Conservation (phyloP, 1,140 invertebrate genomes). For the Zaprionus kolodkinae region DNA sequence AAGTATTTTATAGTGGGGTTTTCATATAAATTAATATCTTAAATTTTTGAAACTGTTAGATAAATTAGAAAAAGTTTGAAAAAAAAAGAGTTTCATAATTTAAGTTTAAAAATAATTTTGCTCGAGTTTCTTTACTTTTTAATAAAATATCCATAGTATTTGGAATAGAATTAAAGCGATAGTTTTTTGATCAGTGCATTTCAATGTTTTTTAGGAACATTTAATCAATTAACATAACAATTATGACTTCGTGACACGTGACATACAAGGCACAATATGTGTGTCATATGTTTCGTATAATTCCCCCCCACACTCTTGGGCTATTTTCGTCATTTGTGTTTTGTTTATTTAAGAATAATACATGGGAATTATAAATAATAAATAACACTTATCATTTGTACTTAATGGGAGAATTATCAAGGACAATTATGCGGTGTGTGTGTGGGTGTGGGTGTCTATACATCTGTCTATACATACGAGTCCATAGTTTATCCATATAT, state of each 20-base stretch:
- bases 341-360: conserved; percentile 27
- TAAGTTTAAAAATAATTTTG: no score
- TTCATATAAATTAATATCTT: background rate
- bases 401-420: conserved; percentile 21
- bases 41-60: background rate
- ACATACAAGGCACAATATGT: background rate
- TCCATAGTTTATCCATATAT: background rate
- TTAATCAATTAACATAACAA: conserved; percentile 30
- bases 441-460: background rate
- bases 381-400: conserved; percentile 26
- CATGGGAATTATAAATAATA: conserved; percentile 41
- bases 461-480: conserved; percentile 1
- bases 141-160: background rate
- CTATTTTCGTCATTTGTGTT: conserved; percentile 17
- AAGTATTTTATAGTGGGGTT: background rate
- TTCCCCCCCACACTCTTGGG: background rate
- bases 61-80: background rate
- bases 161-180: background rate
- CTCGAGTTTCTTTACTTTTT: background rate
- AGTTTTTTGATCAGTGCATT: background rate
- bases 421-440: conserved; percentile 17
- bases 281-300: background rate
- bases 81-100: background rate
- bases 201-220: conserved; percentile 3
- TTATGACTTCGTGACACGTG: conserved; percentile 13